Evolutionary conservation across 2,888 invertebrate species (phyloP), one percentile per base, ranked within the genome.

Genomic region (Lasioglossum pauxillum): DNA sequence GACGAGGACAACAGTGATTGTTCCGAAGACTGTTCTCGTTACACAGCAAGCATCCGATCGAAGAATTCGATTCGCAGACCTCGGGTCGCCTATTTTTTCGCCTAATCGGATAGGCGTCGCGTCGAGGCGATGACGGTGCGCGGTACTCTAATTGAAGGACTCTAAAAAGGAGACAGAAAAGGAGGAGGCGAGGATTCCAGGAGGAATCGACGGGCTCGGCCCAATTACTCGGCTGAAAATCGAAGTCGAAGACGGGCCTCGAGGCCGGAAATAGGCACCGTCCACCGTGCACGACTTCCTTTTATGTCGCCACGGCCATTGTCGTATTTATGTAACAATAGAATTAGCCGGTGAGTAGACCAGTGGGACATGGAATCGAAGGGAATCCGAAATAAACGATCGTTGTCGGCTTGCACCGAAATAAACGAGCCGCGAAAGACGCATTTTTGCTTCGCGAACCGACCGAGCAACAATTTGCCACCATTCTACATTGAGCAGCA

Each of bases 341-440:
- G 91, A 94, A 92, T 94, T 93, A 93, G 92, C 90, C 86, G 90
- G 84, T 91, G 92, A 93, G 93, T 93, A 91, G 94, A 94, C 93
- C 93, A 94, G 91, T 94, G 93, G 94, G 94, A 91, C 94, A 92
- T 91, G 86, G 87, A 90, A 89, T 89, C 88, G 88, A 75, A 67
- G 67, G 88, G 91, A 92, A 94, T 93, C 89, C 83, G 90, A 93
- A 93, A 93, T 92, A 90, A 86, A 91, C 83, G 72, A 91, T 41
- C 38, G 77, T 12, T 27, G 27, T 10, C 27, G n/a, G 27, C 12
- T 27, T 16, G 60, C 27, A 64, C 60, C 60, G 60, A 27, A 64
- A 64, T 64, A 64, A 64, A 64, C 60, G 60, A 27, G 14, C 53
- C 53, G 53, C 53, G 53, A 23, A 53, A 64, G n/a, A n/a, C 60